A percentile compares a stretch with the other conserved stretches of the same genome.
Conservation (phyloP, 2,888 invertebrate genomes). For the Diloba caeruleocephala region DNA sequence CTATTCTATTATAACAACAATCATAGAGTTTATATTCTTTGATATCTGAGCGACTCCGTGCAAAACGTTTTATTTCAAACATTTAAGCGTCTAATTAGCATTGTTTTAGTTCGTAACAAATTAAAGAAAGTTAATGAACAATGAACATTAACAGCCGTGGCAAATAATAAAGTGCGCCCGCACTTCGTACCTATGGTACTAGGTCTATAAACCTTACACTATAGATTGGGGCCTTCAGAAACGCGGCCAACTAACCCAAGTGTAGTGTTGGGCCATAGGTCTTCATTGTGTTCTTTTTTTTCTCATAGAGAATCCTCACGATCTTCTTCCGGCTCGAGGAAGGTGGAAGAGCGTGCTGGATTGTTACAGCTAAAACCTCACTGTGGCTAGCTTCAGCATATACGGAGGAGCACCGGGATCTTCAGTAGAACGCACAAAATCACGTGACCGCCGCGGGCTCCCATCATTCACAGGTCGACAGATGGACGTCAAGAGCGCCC, state of each 20-base stretch:
- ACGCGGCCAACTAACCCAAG: conserved; percentile 11
- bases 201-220: conserved; percentile 25
- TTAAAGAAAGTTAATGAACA: conserved; percentile 60
- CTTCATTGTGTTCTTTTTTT: too few species aligned
- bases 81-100: conserved; percentile 50
- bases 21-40: conserved; percentile 11
- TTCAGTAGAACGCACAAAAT: too few species aligned
- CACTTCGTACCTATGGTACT: conserved; percentile 19
- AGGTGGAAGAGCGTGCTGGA: too few species aligned
- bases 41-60: conserved; percentile 28
- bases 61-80: conserved; percentile 34
- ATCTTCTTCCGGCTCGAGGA: too few species aligned
- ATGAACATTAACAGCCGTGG: conserved; percentile 64
- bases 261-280: too few species aligned
- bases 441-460: too few species aligned
- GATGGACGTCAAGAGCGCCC: too few species aligned
- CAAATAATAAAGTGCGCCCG: conserved; percentile 55
- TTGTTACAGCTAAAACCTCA: too few species aligned
- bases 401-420: too few species aligned
- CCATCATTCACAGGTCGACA: too few species aligned
- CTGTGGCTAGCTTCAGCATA: too few species aligned
- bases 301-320: too few species aligned
- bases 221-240: conserved; percentile 14
- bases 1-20: conserved; percentile 15
- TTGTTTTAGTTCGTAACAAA: conserved; percentile 60